Conservation (phyloP, 2,888 invertebrate genomes). For the Acanthosepion lycidas region DNA sequence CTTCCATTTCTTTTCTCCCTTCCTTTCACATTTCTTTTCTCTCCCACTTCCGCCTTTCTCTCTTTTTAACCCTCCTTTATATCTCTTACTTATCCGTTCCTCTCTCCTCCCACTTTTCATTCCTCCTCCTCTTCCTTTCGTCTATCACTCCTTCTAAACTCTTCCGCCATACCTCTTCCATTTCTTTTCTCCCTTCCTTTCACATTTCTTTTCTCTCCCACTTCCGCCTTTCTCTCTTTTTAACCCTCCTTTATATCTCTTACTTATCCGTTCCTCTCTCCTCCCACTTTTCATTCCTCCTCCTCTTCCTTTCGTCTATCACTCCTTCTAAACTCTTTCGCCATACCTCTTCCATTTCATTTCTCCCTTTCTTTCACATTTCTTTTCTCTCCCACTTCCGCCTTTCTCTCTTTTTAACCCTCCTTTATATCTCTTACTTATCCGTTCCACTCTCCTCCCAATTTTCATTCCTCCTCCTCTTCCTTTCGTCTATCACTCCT, state of each 20-base stretch:
- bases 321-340: background rate
- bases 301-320: background rate
- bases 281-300: background rate
- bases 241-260: too few relatives aligned
- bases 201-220: too few relatives aligned
- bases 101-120: too few relatives aligned
- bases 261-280: too few relatives aligned
- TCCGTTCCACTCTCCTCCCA: background rate
- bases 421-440: too few relatives aligned
- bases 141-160: background rate
- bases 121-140: background rate
- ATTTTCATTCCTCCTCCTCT: background rate
- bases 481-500: too few relatives aligned
- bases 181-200: too few relatives aligned
- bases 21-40: too few relatives aligned
- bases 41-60: background rate
- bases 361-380: too few relatives aligned
- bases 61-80: background rate
- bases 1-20: too few relatives aligned
- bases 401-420: background rate
- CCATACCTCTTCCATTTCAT: accelerated
- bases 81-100: too few relatives aligned
- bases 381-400: background rate
- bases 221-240: background rate
- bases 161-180: too few relatives aligned